Evolutionary conservation across 2,113 vertebrate species (phyloP), one percentile per base, ranked within the genome.

Genomic region (Planiliza haematocheilus): DNA sequence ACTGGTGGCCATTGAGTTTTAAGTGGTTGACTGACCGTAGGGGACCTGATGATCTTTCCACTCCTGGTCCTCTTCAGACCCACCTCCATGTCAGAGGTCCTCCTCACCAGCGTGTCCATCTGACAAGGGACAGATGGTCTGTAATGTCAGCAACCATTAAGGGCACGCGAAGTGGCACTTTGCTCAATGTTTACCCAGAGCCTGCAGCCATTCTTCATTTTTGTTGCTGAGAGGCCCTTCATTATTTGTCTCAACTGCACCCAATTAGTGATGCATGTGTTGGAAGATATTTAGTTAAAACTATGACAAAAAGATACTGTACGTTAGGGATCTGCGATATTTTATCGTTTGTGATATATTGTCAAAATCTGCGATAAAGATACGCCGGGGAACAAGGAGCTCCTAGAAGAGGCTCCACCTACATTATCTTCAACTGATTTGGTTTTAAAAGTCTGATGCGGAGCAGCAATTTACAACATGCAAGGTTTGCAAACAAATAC

Each of bases 31-130:
- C 90, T 84, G 51, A 88, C 88, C 86, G 69, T 59, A 7, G 67
- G 43, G n/a, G 81, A 66, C 36, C 18, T 78, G 42, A 86, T 73
- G 61, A 94, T 69, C 57, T 90, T 94, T 17, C 95, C 95, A 74
- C 96, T 97, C 83, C 96, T 93, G 65, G 95, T 96, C 91, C 92
- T 96, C 88, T 94, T 94, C 71, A 90, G 81, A 4, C 87, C 85
- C 70, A 95, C n/a, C 20, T 91, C 85, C 70, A 94, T 85, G 52
- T 94, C 87, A 57, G 93, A 92, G 0, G 94, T 94, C 82, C 89
- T 92, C 63, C n/a, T 92, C 55, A 93, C 90, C 84, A 94, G 77
- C 17, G 85, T 89, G 42, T 95, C 94, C 77, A 84, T 66, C 93
- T 95, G 79, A 86, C 75, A 60, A 72, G 36, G 57, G 65, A 77